A percentile compares a stretch with the other conserved stretches of the same genome.
phyloP scores from a whole-genome alignment of 1,140 invertebrate genomes.

The Cherax destructor region DNA sequence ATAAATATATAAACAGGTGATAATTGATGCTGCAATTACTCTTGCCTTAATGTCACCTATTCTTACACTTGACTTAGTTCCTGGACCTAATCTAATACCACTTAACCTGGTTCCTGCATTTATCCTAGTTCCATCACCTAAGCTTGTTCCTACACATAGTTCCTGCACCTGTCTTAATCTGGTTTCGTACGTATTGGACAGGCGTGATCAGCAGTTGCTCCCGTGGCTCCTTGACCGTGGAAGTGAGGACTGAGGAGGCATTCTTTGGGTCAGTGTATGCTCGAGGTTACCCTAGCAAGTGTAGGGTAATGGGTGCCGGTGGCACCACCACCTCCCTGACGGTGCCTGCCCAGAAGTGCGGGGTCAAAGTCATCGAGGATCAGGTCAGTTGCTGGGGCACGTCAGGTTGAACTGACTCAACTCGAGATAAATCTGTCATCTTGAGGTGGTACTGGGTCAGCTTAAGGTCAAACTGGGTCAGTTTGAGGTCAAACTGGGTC shows the following conservation, averaged over 20 bases:
- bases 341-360: constrained; percentile 81
- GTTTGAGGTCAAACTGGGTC: no score
- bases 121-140: not conserved
- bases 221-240: constrained; percentile 76
- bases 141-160: not conserved
- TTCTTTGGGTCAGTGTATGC: constrained; percentile 84
- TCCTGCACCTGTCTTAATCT: no score
- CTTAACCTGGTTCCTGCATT: not conserved
- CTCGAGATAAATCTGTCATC: no score
- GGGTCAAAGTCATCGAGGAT: constrained; percentile 79
- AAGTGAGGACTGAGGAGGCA: constrained; percentile 79
- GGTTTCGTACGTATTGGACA: not conserved
- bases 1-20: no score
- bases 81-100: not conserved
- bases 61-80: not conserved
- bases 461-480: no score
- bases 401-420: not conserved
- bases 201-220: constrained; percentile 58
- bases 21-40: not conserved
- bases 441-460: no score
- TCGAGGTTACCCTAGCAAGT: constrained; percentile 82
- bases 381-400: constrained; percentile 74
- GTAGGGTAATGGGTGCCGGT: constrained; percentile 79
- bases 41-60: not conserved
- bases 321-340: constrained; percentile 78